Percentiles rank a stretch among this genome's conserved stretches.
Conservation (phyloP, 2,888 invertebrate genomes). For the Orgyia antiqua region DNA sequence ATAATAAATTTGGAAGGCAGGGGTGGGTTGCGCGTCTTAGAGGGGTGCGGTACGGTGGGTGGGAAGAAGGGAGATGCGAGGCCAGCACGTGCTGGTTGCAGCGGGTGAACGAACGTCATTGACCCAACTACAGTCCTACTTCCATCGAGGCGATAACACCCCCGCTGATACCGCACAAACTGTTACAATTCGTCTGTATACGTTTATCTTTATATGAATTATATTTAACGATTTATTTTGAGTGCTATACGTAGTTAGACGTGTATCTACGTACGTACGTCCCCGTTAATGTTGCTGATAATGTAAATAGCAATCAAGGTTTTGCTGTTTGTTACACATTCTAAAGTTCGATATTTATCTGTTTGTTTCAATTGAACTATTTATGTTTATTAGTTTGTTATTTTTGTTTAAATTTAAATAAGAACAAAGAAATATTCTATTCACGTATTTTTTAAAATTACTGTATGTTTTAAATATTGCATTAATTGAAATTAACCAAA, state of each 20-base stretch:
- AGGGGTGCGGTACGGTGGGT: constrained; percentile 10
- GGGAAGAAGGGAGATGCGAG: constrained; percentile 39
- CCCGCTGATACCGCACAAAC: constrained; percentile 42
- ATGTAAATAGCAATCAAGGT: constrained; percentile 28
- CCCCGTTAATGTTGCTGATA: constrained; percentile 30
- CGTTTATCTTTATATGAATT: constrained; percentile 7
- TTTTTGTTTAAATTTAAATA: too few relatives aligned
- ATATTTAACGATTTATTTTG: too few relatives aligned
- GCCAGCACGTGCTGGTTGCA: constrained; percentile 70
- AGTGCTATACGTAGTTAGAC: constrained; percentile 23
- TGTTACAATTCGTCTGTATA: constrained; percentile 25
- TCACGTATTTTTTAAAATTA: too few relatives aligned
- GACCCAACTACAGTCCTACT: constrained; percentile 71
- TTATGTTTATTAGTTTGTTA: too few relatives aligned
- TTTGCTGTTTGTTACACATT: constrained; percentile 1
- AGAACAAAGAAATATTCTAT: too few relatives aligned
- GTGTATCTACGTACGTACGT: constrained; percentile 20
- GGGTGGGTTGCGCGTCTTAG: constrained; percentile 15
- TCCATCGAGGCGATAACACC: constrained; percentile 64
- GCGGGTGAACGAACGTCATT: constrained; percentile 75
- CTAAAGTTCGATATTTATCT: background rate
- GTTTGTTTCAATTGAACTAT: too few relatives aligned
- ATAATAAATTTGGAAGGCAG: constrained; percentile 25
- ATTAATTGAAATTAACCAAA: background rate
- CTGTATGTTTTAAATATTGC: too few relatives aligned